A percentile compares a stretch with the other conserved stretches of the same genome.
Evolutionary conservation across 2,888 invertebrate species (phyloP).

Genomic region (Stenichneumon culpator): DNA sequence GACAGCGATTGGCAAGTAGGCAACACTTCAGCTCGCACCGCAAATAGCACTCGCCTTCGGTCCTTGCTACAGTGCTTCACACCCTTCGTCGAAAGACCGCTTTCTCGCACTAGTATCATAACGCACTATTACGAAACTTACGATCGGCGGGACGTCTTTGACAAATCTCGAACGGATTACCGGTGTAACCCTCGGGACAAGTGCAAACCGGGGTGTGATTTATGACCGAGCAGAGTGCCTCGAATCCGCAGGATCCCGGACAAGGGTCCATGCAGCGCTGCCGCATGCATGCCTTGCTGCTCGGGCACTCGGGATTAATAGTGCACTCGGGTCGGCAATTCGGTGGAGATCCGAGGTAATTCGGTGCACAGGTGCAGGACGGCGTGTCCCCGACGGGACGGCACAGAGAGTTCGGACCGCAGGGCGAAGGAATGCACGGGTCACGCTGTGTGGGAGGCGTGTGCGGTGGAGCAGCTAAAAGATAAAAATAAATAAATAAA

Average conservation of each 20-base stretch:
- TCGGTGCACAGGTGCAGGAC: slow-evolving; percentile 85
- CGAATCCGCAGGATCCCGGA: slow-evolving; percentile 87
- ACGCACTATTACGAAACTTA: slow-evolving; percentile 21
- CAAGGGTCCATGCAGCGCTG: slow-evolving; percentile 87
- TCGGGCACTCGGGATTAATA: slow-evolving; percentile 86
- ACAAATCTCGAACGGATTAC: slow-evolving; percentile 89
- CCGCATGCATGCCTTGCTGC: slow-evolving; percentile 86
- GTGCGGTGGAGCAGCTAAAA: slow-evolving; percentile 39
- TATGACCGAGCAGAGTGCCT: slow-evolving; percentile 90
- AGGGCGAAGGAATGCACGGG: slow-evolving; percentile 80
- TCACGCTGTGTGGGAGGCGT: slow-evolving; percentile 45
- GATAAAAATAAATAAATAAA: neutral
- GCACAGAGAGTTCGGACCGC: slow-evolving; percentile 86
- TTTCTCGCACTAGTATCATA: too few relatives aligned
- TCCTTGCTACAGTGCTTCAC: too few relatives aligned
- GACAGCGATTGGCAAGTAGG: too few relatives aligned
- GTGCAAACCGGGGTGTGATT: slow-evolving; percentile 91
- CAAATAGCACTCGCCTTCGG: too few relatives aligned
- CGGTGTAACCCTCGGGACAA: slow-evolving; percentile 88
- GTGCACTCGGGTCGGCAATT: slow-evolving; percentile 86
- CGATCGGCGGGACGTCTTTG: slow-evolving; percentile 66
- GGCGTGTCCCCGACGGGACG: slow-evolving; percentile 85
- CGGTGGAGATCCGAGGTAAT: slow-evolving; percentile 86
- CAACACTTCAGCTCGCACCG: too few relatives aligned
- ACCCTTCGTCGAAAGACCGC: too few relatives aligned